Percentiles rank a stretch among this genome's conserved stretches.
Conservation (phyloP, 2,888 invertebrate genomes). For the Ectemnius continuus region DNA sequence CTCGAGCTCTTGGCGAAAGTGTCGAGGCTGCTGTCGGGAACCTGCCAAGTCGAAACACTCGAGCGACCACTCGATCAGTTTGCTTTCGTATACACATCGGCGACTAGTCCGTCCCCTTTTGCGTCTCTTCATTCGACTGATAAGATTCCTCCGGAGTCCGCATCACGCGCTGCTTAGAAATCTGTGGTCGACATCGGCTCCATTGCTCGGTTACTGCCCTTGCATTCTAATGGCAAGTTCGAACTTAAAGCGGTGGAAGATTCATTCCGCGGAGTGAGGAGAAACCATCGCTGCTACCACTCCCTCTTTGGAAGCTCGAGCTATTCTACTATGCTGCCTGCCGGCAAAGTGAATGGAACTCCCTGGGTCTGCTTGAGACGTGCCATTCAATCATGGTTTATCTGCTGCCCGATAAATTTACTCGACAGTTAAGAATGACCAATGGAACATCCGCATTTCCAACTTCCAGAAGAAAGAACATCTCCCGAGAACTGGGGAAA, state of each 20-base stretch:
- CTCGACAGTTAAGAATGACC: slow-evolving; percentile 26
- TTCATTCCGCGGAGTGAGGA: too few species aligned
- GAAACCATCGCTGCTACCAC: too few species aligned
- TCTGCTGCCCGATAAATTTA: slow-evolving; percentile 26
- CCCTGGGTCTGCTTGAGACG: not conserved
- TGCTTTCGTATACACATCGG: slow-evolving; percentile 40
- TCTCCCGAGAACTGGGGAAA: not conserved
- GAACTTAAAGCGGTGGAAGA: too few species aligned
- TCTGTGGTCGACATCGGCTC: not conserved
- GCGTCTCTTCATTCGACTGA: slow-evolving; percentile 6
- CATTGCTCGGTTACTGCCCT: too few species aligned
- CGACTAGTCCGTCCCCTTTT: slow-evolving; percentile 12
- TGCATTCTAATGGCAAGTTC: too few species aligned
- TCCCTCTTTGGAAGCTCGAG: too few species aligned
- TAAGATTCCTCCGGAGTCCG: not conserved
- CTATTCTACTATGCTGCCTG: too few species aligned
- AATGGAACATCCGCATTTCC: slow-evolving; percentile 14
- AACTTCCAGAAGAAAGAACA: not conserved
- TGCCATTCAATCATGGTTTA: slow-evolving; percentile 6
- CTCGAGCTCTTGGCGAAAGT: slow-evolving; percentile 53
- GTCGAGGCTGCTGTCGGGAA: slow-evolving; percentile 50
- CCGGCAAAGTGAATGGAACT: not conserved
- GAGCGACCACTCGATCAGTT: slow-evolving; percentile 32
- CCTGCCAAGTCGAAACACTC: slow-evolving; percentile 60
- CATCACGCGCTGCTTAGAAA: not conserved